A percentile compares a stretch with the other conserved stretches of the same genome.
phyloP scores from a whole-genome alignment of 1,140 invertebrate genomes.

The Rhyacophila brunnea region DNA sequence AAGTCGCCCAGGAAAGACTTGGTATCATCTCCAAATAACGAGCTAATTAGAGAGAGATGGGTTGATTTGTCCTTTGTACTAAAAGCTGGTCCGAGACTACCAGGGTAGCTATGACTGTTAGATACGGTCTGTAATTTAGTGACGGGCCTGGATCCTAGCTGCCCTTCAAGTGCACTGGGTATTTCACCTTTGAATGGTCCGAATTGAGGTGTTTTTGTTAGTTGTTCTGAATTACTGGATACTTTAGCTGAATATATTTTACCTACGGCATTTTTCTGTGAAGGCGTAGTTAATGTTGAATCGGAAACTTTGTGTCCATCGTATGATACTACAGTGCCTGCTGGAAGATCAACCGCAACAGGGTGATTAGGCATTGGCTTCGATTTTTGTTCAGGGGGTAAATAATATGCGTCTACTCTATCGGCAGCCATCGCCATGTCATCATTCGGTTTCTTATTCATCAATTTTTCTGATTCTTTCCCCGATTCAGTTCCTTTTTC shows the following conservation, averaged over 20 bases:
- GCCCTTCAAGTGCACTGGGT: slow-evolving; percentile 48
- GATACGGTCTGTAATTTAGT: slow-evolving; percentile 28
- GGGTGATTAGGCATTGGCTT: slow-evolving; percentile 43
- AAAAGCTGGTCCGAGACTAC: not conserved
- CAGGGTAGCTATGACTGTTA: slow-evolving; percentile 30
- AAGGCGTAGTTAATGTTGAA: slow-evolving; percentile 57
- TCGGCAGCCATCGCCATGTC: slow-evolving; percentile 69
- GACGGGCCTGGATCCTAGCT: slow-evolving; percentile 13
- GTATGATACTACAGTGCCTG: slow-evolving; percentile 64
- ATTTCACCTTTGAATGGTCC: slow-evolving; percentile 69
- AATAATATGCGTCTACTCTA: slow-evolving; percentile 65
- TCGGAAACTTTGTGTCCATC: slow-evolving; percentile 71
- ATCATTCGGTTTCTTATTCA: slow-evolving; percentile 44
- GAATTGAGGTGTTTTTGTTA: slow-evolving; percentile 67
- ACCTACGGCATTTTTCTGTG: slow-evolving; percentile 48
- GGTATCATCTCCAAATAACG: slow-evolving; percentile 16
- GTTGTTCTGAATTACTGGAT: slow-evolving; percentile 57
- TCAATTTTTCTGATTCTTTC: slow-evolving; percentile 44
- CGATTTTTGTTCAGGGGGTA: slow-evolving; percentile 58
- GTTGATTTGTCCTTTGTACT: slow-evolving; percentile 10
- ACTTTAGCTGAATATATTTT: slow-evolving; percentile 55
- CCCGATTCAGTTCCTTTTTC: slow-evolving; percentile 33
- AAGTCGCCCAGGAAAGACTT: slow-evolving; percentile 22
- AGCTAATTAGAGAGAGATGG: slow-evolving; percentile 17
- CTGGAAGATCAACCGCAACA: slow-evolving; percentile 45